These are phyloP conservation scores for Pampus argenteus DNA, from an alignment of 2,797 vertebrate species.

Conservation along the genomic window DNA sequence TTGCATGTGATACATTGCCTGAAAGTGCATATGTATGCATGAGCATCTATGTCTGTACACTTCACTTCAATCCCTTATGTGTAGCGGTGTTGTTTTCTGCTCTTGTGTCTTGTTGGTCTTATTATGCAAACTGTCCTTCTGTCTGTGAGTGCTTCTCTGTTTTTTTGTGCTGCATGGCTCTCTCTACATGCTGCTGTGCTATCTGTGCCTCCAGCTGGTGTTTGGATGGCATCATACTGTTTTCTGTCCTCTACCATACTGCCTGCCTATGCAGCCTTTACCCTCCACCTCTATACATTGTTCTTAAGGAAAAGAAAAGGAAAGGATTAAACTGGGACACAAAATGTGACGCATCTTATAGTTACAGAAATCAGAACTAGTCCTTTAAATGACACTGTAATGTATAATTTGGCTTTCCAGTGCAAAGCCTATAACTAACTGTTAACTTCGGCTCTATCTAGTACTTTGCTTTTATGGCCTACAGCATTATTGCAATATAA, in stretches of 20 bases:
- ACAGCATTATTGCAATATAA: constrained; percentile 21
- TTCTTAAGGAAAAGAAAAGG: neutral
- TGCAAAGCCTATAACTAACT: constrained; percentile 14
- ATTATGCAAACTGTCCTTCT: constrained; percentile 32
- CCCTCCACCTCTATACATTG: constrained; percentile 23
- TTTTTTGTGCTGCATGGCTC: constrained; percentile 57
- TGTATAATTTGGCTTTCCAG: constrained; percentile 2
- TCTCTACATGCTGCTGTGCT: constrained; percentile 62
- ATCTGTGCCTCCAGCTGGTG: constrained; percentile 69
- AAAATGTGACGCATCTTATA: neutral
- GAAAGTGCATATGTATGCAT: constrained; percentile 42
- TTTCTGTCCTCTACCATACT: constrained; percentile 43
- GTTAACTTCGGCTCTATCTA: constrained; percentile 28
- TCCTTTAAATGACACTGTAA: constrained; percentile 8
- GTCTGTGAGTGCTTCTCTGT: constrained; percentile 45
- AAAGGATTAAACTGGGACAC: neutral
- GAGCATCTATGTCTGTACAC: constrained; percentile 1
- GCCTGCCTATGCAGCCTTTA: constrained; percentile 36
- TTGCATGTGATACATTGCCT: constrained; percentile 14
- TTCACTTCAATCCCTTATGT: constrained; percentile 21
- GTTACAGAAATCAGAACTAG: neutral
- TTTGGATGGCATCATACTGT: constrained; percentile 53
- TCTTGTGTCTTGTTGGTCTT: constrained; percentile 46
- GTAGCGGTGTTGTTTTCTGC: constrained; percentile 30
- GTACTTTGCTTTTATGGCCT: constrained; percentile 6